A percentile compares a stretch with the other conserved stretches of the same genome.
Conservation (phyloP, 2,797 vertebrate species). For the Cyclura pinguis region DNA sequence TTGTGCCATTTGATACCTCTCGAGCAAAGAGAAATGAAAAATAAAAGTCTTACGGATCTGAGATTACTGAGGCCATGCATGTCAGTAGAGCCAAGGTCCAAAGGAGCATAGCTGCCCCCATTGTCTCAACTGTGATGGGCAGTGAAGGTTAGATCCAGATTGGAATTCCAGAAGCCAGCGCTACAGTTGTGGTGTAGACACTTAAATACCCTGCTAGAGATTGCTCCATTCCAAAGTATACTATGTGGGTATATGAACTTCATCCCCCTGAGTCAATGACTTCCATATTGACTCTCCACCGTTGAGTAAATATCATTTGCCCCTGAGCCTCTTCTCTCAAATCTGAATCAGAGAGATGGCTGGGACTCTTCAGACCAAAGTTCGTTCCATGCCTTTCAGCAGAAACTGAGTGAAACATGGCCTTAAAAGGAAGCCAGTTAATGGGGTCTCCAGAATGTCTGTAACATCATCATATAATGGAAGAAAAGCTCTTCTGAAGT, state of each 20-base stretch:
- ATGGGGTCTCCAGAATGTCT: no score
- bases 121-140: background rate
- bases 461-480: background rate
- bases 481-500: background rate
- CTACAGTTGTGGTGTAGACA: background rate
- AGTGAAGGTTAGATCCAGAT: background rate
- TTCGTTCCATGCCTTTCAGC: background rate
- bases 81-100: conserved; percentile 15
- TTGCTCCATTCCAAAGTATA: background rate
- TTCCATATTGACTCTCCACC: conserved; percentile 7
- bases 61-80: background rate
- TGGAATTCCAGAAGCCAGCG: background rate
- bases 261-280: conserved; percentile 9
- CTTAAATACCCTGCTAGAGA: background rate
- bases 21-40: conserved; percentile 16
- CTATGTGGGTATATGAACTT: background rate
- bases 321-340: background rate
- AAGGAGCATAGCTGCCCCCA: background rate
- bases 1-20: background rate
- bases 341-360: background rate
- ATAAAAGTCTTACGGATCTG: conserved; percentile 9
- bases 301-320: background rate
- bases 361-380: background rate
- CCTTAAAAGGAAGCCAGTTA: background rate
- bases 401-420: background rate